phyloP scores from a whole-genome alignment of 2,113 vertebrate species.

The Martes martes region DNA sequence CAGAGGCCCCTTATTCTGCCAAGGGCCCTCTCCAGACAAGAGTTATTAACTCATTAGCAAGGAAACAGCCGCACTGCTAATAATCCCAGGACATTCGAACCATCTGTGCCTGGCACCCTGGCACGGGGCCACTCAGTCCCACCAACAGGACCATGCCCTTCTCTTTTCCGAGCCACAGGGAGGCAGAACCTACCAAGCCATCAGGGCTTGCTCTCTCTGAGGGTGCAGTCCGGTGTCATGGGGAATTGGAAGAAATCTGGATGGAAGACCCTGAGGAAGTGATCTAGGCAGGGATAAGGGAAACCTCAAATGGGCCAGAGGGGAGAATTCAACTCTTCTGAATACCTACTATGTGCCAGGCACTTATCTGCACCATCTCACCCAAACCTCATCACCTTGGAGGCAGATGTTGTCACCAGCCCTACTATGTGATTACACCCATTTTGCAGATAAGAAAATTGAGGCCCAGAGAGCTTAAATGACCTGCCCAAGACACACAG shows the following conservation, averaged over 20 bases:
- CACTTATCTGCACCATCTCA: not conserved
- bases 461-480: not conserved
- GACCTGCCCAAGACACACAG: not conserved
- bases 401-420: not conserved
- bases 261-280: not conserved
- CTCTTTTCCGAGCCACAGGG: not conserved
- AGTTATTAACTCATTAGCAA: not conserved
- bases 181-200: not conserved
- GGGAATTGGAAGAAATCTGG: not conserved
- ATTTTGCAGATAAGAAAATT: not conserved
- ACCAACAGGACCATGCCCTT: fast-evolving
- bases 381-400: not conserved
- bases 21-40: not conserved
- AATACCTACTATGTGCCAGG: not conserved
- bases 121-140: fast-evolving
- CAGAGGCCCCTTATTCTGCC: not conserved
- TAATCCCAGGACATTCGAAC: not conserved
- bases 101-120: not conserved
- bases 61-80: fast-evolving
- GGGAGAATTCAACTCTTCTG: not conserved
- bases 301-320: not conserved
- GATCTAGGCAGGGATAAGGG: not conserved
- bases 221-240: not conserved
- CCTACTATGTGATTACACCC: not conserved
- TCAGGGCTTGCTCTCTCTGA: not conserved